phyloP scores from a whole-genome alignment of 2,113 vertebrate species.

The Sprattus sprattus region DNA sequence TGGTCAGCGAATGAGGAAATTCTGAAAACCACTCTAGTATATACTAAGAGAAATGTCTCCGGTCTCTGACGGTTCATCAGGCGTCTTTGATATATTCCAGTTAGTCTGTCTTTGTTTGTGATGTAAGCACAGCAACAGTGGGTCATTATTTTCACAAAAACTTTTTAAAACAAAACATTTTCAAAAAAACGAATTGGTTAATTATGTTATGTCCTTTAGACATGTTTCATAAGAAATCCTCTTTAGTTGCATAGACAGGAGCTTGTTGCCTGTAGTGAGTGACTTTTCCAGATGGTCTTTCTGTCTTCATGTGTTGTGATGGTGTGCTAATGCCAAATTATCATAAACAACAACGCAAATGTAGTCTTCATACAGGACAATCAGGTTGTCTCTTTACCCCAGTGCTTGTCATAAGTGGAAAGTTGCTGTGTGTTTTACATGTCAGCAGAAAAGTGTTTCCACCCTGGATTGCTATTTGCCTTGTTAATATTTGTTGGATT shows the following conservation, averaged over 20 bases:
- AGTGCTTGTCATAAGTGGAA: background rate
- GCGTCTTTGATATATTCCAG: background rate
- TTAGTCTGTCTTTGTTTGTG: background rate
- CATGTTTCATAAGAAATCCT: background rate
- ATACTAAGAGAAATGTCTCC: background rate
- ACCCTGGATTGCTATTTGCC: background rate
- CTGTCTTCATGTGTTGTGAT: background rate
- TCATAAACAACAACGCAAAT: background rate
- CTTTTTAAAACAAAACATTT: background rate
- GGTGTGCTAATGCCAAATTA: background rate
- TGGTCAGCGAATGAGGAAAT: background rate
- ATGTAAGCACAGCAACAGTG: background rate
- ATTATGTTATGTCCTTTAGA: background rate
- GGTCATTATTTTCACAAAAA: background rate
- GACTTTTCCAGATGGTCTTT: background rate
- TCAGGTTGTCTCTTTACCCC: background rate
- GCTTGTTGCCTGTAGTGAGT: background rate
- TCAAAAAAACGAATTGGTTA: background rate
- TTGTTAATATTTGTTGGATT: background rate
- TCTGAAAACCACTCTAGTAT: background rate
- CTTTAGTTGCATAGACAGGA: background rate
- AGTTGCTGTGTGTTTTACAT: background rate
- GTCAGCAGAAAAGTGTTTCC: background rate
- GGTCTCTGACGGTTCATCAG: background rate
- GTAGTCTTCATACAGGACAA: background rate